These are phyloP conservation scores for Styela clava DNA, from an alignment of 23 tunicate genomes.

Conservation along the genomic window DNA sequence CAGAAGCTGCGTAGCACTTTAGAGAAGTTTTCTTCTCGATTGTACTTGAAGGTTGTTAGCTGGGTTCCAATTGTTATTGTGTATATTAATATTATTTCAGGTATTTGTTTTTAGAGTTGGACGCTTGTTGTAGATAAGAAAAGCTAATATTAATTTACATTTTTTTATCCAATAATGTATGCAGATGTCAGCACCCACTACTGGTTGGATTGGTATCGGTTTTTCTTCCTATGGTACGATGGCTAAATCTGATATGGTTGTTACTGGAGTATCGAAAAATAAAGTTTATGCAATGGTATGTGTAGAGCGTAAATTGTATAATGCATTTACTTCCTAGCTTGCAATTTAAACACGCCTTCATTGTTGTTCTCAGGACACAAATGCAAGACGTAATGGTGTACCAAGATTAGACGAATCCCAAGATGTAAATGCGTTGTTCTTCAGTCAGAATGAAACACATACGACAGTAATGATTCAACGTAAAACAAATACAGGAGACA, in stretches of 20 bases:
- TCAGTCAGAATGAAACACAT: constrained; percentile 3
- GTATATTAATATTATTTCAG: too few relatives aligned
- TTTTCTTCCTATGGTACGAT: constrained; percentile 23
- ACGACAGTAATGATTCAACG: constrained; percentile 7
- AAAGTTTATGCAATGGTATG: constrained; percentile 11
- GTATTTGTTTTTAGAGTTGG: too few relatives aligned
- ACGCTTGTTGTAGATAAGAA: too few relatives aligned
- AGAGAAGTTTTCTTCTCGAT: too few relatives aligned
- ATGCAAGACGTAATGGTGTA: constrained; percentile 27
- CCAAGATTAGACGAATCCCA: constrained; percentile 7
- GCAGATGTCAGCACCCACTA: constrained; percentile 20
- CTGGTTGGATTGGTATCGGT: constrained; percentile 31
- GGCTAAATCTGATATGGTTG: constrained; percentile 11
- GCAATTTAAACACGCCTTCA: too few relatives aligned
- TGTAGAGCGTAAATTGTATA: too few relatives aligned
- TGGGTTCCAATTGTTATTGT: too few relatives aligned
- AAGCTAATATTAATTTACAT: too few relatives aligned
- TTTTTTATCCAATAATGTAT: too few relatives aligned
- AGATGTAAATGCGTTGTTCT: not conserved
- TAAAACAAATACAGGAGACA: constrained; percentile 15
- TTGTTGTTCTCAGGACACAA: constrained; percentile 14
- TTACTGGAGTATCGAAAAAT: constrained; percentile 6
- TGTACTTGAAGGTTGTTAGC: too few relatives aligned
- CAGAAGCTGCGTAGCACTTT: too few relatives aligned
- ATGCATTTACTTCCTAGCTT: too few relatives aligned